phyloP scores from a whole-genome alignment of 2,888 invertebrate species.

The Scaptomyza tumidula region DNA sequence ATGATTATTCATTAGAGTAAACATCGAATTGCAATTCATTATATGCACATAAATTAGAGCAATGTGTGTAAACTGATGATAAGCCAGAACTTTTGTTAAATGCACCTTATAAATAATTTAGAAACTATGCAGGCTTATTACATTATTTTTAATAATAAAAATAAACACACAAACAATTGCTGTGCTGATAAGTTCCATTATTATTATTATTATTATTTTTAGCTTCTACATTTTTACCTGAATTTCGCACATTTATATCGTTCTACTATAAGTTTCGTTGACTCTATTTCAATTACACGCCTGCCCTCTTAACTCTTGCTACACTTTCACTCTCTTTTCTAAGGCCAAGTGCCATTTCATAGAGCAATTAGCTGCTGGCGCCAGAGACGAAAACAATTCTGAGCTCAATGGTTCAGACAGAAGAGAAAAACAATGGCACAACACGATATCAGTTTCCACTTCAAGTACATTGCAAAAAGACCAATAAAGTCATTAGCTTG shows the following conservation, averaged over 20 bases:
- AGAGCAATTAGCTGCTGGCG: conserved; percentile 76
- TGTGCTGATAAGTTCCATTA: conserved; percentile 20
- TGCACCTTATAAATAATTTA: conserved; percentile 40
- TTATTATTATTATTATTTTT: neutral
- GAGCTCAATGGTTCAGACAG: conserved; percentile 58
- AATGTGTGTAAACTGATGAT: conserved; percentile 61
- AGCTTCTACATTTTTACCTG: neutral
- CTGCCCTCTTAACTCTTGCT: conserved; percentile 54
- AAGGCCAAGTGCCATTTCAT: conserved; percentile 49
- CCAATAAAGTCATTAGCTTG: conserved; percentile 76
- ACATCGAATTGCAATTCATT: conserved; percentile 35
- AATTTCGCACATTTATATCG: conserved; percentile 2
- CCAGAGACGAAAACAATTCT: conserved; percentile 48
- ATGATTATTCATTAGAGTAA: conserved; percentile 62
- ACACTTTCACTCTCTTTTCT: conserved; percentile 66
- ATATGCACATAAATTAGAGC: conserved; percentile 67
- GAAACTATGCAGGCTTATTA: conserved; percentile 23
- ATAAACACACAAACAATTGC: conserved; percentile 17
- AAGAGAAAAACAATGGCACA: conserved; percentile 72
- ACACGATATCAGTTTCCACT: conserved; percentile 70
- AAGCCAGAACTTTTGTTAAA: conserved; percentile 28
- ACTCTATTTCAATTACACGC: conserved; percentile 8
- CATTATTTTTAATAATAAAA: conserved; percentile 1
- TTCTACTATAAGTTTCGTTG: conserved; percentile 19
- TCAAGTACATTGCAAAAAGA: conserved; percentile 60